Percentiles rank a stretch among this genome's conserved stretches.
Evolutionary conservation across 2,113 vertebrate species (phyloP).

Genomic region (Telmatochromis sp.): DNA sequence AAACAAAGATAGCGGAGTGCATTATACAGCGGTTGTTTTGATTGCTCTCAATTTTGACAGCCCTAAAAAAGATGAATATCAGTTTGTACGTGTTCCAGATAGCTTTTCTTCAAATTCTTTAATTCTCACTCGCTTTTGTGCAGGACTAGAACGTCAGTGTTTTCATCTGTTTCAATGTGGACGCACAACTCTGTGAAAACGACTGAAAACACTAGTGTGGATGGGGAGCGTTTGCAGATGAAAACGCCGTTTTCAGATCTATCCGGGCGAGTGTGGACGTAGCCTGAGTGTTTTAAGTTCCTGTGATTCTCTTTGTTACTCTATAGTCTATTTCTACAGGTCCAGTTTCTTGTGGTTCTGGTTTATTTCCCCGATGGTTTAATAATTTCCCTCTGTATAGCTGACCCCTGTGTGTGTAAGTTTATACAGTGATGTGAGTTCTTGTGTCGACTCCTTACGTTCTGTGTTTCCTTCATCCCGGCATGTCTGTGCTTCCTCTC

Average conservation of each 20-base stretch:
- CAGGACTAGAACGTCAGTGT: not conserved
- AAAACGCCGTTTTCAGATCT: not conserved
- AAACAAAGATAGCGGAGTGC: fast-evolving
- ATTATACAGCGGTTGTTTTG: fast-evolving
- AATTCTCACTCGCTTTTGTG: fast-evolving
- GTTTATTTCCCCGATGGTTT: not conserved
- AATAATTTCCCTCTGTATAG: not conserved
- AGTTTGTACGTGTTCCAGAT: fast-evolving
- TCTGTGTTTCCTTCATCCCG: not conserved
- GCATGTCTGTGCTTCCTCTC: not conserved
- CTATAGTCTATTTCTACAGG: not conserved
- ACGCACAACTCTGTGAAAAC: too few relatives aligned
- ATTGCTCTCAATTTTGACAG: not conserved
- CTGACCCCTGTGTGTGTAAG: not conserved
- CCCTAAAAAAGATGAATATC: not conserved
- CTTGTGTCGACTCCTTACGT: not conserved
- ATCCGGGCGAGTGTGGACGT: too few relatives aligned
- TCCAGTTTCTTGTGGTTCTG: not conserved
- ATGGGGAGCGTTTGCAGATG: fast-evolving
- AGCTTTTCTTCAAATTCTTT: too few relatives aligned
- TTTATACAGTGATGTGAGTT: not conserved
- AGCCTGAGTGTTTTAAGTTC: not conserved
- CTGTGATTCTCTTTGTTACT: not conserved
- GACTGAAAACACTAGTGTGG: too few relatives aligned
- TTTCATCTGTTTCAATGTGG: fast-evolving